A percentile compares a stretch with the other conserved stretches of the same genome.
These are phyloP conservation scores for Arion vulgaris DNA, from an alignment of 1,140 invertebrate genomes.

Conservation along the genomic window DNA sequence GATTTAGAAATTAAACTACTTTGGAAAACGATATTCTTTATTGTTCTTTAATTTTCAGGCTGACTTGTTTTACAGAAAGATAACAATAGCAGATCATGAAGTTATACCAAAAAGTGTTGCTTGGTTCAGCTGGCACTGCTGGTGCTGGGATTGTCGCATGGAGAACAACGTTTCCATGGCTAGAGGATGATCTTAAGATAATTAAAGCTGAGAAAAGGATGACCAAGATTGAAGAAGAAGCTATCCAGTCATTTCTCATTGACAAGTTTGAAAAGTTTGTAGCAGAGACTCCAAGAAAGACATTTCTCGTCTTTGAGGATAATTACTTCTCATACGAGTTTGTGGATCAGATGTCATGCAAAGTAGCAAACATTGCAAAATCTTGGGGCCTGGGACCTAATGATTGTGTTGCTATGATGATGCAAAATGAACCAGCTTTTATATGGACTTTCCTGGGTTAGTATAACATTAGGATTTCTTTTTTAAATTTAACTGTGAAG, in stretches of 20 bases:
- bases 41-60: too few relatives aligned
- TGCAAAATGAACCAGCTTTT: constrained; percentile 59
- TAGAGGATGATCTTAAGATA: constrained; percentile 44
- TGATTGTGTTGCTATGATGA: constrained; percentile 59
- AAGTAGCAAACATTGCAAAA: constrained; percentile 57
- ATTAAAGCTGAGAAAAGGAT: constrained; percentile 20
- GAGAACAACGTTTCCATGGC: constrained; percentile 49
- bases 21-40: too few relatives aligned
- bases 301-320: constrained; percentile 60
- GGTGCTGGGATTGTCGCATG: constrained; percentile 40
- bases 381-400: constrained; percentile 46
- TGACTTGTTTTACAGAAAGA: too few relatives aligned
- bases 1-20: too few relatives aligned
- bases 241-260: constrained; percentile 40
- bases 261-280: constrained; percentile 61
- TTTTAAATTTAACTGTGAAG: too few relatives aligned
- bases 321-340: constrained; percentile 57
- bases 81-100: constrained; percentile 18
- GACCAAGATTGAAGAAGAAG: background rate
- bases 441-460: constrained; percentile 65
- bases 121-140: constrained; percentile 34
- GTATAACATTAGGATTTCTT: constrained; percentile 8
- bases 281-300: constrained; percentile 47
- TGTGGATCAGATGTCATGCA: constrained; percentile 58
- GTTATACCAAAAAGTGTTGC: constrained; percentile 35